phyloP scores from a whole-genome alignment of 2,797 vertebrate species.

The Oophaga sylvatica region DNA sequence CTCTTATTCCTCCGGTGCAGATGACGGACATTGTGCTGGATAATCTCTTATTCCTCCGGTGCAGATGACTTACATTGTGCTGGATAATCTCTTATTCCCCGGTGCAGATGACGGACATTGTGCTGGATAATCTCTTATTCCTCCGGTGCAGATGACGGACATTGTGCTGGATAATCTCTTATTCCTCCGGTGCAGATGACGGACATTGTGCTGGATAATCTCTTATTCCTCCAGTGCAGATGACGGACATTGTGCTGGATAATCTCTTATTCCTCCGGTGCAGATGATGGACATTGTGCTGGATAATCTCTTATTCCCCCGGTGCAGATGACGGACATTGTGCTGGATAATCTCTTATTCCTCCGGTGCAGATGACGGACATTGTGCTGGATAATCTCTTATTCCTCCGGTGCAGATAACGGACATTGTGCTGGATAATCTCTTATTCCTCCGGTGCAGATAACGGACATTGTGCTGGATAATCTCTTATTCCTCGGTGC shows the following conservation, averaged over 20 bases:
- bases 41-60: background rate
- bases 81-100: background rate
- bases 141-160: background rate
- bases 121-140: background rate
- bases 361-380: background rate
- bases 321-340: background rate
- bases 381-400: background rate
- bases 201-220: background rate
- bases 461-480: background rate
- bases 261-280: background rate
- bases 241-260: background rate
- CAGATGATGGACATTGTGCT: background rate
- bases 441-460: background rate
- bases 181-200: background rate
- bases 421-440: background rate
- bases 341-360: background rate
- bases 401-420: background rate
- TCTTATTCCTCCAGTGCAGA: background rate
- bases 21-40: slow-evolving; percentile 1
- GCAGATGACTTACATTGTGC: background rate
- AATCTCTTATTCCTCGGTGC: background rate
- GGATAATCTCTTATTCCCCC: background rate
- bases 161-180: background rate
- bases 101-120: background rate
- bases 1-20: background rate